A percentile compares a stretch with the other conserved stretches of the same genome.
These are phyloP conservation scores for Xylophagus ater DNA, from an alignment of 2,888 invertebrate genomes.

Conservation along the genomic window DNA sequence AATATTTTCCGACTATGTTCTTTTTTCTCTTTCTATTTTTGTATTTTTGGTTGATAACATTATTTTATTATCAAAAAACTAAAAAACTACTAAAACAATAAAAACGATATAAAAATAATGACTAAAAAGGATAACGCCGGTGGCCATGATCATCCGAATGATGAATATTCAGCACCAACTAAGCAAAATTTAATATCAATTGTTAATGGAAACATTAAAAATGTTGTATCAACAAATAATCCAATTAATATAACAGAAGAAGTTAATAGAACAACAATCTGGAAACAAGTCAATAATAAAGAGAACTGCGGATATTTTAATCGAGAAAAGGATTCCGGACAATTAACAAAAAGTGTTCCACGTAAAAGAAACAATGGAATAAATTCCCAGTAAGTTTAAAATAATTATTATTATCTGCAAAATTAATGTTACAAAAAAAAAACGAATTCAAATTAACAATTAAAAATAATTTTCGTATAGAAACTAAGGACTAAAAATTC, in stretches of 20 bases:
- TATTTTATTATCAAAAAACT: neutral
- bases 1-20: too few relatives aligned
- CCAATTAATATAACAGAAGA: constrained; percentile 89
- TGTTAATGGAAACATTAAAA: constrained; percentile 81
- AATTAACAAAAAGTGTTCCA: constrained; percentile 30
- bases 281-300: constrained; percentile 79
- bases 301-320: too few relatives aligned
- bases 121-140: constrained; percentile 26
- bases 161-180: constrained; percentile 39
- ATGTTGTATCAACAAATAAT: constrained; percentile 62
- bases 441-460: constrained; percentile 58
- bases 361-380: constrained; percentile 35
- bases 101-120: constrained; percentile 7
- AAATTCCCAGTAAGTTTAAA: constrained; percentile 35
- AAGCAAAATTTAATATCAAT: constrained; percentile 57
- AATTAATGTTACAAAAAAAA: too few relatives aligned
- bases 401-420: too few relatives aligned
- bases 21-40: constrained; percentile 11
- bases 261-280: constrained; percentile 84
- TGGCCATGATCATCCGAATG: constrained; percentile 26
- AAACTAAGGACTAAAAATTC: too few relatives aligned
- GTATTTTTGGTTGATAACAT: constrained; percentile 9
- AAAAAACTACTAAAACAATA: constrained; percentile 6
- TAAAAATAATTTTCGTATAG: too few relatives aligned
- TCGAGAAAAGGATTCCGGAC: too few relatives aligned